Base-by-base conservation (phyloP, 2,797 vertebrate genomes). In the Acanthurus lineatus region DNA sequence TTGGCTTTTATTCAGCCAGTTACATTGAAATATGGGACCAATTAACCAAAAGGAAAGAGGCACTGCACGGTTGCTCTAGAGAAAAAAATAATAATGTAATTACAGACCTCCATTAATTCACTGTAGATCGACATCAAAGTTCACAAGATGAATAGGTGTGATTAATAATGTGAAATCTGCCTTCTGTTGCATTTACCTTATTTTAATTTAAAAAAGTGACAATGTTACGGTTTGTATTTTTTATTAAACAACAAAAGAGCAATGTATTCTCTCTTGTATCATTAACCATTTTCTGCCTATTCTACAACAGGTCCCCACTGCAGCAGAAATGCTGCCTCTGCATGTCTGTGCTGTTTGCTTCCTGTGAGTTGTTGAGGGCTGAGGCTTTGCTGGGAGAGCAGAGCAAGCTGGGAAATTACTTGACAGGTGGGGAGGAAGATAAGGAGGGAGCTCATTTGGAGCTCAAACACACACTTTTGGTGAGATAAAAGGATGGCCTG, bases 351-450 rank as follows among this genome's bases (percentile, higher is more conserved):
- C 25, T 2, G 7, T 28, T 40, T 14, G 14, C 32, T 65, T 69
- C 32, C 47, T 44, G 58, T 1, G 10, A 16, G 40, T 51, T 6
- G 12, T 17, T 0, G 25, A 11, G 25, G 48, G 71, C 19, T 10
- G 14, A 16, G n/a, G 52, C 67, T 76, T 56, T 69, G 64, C 25
- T 45, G 45, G 66, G 52, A 56, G 56, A 71, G 77, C 59, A 12
- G 25, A n/a, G 73, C 59, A 77, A 17, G 72, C 56, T 75, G 75
- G 80, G 83, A 79, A 87, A 73, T 72, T 15, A 79, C 51, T 57
- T 53, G 62, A 62, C 73, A 85, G 77, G 82, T 76, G 79, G 45
- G 51, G 64, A 58, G 12, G 25, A 47, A 80, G 83, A 88, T 85
- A 88, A 77, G 66, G 25, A 47, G 12, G 60, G 60, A 77, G 63